A percentile compares a stretch with the other conserved stretches of the same genome.
phyloP scores from a whole-genome alignment of 2,797 vertebrate genomes.

The Macropus fuliginosus region DNA sequence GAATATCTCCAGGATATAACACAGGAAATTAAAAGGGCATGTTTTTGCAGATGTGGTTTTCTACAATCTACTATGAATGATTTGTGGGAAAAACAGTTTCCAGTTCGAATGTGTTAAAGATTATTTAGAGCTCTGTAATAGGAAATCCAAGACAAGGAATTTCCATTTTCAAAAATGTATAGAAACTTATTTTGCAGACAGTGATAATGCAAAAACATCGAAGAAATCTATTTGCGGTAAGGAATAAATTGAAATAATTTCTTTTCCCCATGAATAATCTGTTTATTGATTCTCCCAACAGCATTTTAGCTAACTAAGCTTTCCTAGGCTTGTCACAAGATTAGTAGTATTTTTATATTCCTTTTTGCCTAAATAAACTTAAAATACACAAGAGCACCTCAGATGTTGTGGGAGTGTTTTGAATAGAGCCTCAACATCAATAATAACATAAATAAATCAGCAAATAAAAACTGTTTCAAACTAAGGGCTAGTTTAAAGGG shows the following conservation, averaged over 20 bases:
- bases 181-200: not conserved
- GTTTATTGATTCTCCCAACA: slow-evolving; percentile 37
- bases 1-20: not conserved
- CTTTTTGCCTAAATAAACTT: slow-evolving; percentile 77
- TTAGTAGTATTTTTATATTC: slow-evolving; percentile 59
- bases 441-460: not conserved
- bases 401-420: not conserved
- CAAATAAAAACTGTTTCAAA: slow-evolving; percentile 10
- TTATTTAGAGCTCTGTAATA: slow-evolving; percentile 18
- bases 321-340: slow-evolving; percentile 33
- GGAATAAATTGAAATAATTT: slow-evolving; percentile 29
- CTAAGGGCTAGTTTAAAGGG: slow-evolving; percentile 38
- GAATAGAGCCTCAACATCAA: not conserved
- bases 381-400: slow-evolving; percentile 39
- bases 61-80: not conserved
- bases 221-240: not conserved
- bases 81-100: slow-evolving; percentile 23
- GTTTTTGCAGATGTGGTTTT: slow-evolving; percentile 31
- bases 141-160: slow-evolving; percentile 17
- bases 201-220: not conserved
- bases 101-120: not conserved
- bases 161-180: slow-evolving; percentile 6
- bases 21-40: slow-evolving; percentile 68
- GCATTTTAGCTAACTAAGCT: slow-evolving; percentile 61
- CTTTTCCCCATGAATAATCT: slow-evolving; percentile 34